Conservation (phyloP, 2,888 invertebrate genomes). For the Atrina japonica region DNA sequence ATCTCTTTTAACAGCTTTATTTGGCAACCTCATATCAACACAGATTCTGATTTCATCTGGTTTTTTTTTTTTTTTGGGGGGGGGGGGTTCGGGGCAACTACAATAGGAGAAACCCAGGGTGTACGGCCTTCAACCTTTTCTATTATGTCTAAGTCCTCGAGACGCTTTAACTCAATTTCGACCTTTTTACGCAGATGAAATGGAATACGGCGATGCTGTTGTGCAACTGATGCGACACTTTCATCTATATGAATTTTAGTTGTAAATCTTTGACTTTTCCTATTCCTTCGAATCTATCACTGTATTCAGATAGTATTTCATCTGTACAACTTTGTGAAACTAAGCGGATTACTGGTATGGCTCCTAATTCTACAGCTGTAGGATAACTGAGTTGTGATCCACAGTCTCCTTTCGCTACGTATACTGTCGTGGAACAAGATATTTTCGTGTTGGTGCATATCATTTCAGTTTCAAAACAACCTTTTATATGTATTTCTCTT, state of each 20-base stretch:
- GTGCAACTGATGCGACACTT: slow-evolving; percentile 37
- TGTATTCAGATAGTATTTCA: slow-evolving; percentile 12
- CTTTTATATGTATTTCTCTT: too few relatives aligned
- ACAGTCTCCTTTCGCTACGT: slow-evolving; percentile 34
- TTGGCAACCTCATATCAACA: slow-evolving; percentile 58
- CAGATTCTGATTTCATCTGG: slow-evolving; percentile 52
- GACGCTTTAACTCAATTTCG: slow-evolving; percentile 53
- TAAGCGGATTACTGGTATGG: neutral
- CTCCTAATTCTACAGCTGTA: slow-evolving; percentile 23
- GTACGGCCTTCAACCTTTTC: neutral
- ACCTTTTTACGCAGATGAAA: slow-evolving; percentile 55
- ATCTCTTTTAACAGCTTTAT: slow-evolving; percentile 53
- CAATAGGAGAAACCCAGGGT: neutral
- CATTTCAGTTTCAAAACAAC: too few relatives aligned
- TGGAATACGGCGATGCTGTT: slow-evolving; percentile 50
- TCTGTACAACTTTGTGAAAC: neutral
- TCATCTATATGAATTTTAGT: slow-evolving; percentile 50
- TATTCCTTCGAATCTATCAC: slow-evolving; percentile 33
- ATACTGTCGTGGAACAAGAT: too few relatives aligned
- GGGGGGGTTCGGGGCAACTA: slow-evolving; percentile 32
- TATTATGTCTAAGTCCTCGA: slow-evolving; percentile 40
- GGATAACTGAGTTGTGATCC: slow-evolving; percentile 35
- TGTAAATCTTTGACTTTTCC: slow-evolving; percentile 42
- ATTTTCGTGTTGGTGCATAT: too few relatives aligned
- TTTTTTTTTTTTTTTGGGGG: slow-evolving; percentile 53